phyloP scores from a whole-genome alignment of 2,797 vertebrate genomes.

The Ctenosaura bakeri region DNA sequence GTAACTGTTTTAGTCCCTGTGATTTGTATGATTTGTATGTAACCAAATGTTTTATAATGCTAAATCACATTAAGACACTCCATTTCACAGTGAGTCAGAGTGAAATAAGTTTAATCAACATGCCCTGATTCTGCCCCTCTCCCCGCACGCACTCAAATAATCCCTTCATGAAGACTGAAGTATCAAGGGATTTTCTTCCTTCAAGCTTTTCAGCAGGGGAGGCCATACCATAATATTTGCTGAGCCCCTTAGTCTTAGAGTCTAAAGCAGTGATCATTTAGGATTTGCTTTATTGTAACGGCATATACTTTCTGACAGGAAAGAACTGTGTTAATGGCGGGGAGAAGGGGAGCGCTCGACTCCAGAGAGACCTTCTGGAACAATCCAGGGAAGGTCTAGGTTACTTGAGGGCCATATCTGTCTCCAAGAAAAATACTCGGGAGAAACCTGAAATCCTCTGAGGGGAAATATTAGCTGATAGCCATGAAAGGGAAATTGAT shows the following conservation, averaged over 20 bases:
- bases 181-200: slow-evolving; percentile 3
- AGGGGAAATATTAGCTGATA: slow-evolving; percentile 80
- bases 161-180: slow-evolving; percentile 59
- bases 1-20: slow-evolving; percentile 69
- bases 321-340: slow-evolving; percentile 66
- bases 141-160: slow-evolving; percentile 12
- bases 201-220: slow-evolving; percentile 35
- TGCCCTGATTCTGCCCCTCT: slow-evolving; percentile 37
- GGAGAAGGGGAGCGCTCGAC: slow-evolving; percentile 47
- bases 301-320: slow-evolving; percentile 70
- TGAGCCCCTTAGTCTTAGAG: slow-evolving; percentile 51
- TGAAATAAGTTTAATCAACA: slow-evolving; percentile 61
- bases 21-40: slow-evolving; percentile 60
- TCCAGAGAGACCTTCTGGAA: slow-evolving; percentile 75
- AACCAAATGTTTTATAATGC: slow-evolving; percentile 74
- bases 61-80: slow-evolving; percentile 72
- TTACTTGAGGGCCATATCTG: slow-evolving; percentile 71
- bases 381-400: slow-evolving; percentile 74
- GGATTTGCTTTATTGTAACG: slow-evolving; percentile 65
- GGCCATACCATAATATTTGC: slow-evolving; percentile 48
- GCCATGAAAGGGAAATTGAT: slow-evolving; percentile 76
- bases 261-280: slow-evolving; percentile 67
- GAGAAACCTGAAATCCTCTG: slow-evolving; percentile 77
- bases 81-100: slow-evolving; percentile 60
- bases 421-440: slow-evolving; percentile 81